A percentile compares a stretch with the other conserved stretches of the same genome.
Conservation (phyloP, 2,113 vertebrate species). For the Phyllostomus hastatus region DNA sequence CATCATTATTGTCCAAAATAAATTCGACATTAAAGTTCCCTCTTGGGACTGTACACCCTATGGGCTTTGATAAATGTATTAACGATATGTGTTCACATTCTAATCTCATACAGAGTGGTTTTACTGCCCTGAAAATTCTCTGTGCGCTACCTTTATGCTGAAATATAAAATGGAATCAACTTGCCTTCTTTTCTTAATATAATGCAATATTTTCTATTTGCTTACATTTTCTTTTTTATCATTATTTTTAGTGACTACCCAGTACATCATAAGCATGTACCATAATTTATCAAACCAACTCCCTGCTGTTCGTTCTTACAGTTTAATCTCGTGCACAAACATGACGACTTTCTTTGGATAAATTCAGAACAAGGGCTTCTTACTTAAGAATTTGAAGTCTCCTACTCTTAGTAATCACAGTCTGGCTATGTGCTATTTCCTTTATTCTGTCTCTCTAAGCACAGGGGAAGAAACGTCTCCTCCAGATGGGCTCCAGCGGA, state of each 20-base stretch:
- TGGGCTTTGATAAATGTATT: background rate
- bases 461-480: background rate
- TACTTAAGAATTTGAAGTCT: background rate
- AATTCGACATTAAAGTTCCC: background rate
- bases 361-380: background rate
- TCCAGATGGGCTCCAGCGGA: background rate
- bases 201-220: background rate
- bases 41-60: background rate
- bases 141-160: background rate
- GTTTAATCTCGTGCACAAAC: background rate
- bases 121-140: background rate
- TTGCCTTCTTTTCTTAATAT: background rate
- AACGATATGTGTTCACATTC: background rate
- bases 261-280: too few species aligned
- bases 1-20: background rate
- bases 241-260: background rate
- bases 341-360: background rate
- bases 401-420: background rate
- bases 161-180: background rate
- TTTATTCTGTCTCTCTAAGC: background rate
- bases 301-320: background rate
- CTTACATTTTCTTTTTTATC: background rate
- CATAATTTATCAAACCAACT: background rate
- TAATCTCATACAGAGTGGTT: background rate
- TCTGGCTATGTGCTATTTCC: background rate